Base-by-base conservation (phyloP, 2,888 invertebrate species). In the Dryobotodes eremita region DNA sequence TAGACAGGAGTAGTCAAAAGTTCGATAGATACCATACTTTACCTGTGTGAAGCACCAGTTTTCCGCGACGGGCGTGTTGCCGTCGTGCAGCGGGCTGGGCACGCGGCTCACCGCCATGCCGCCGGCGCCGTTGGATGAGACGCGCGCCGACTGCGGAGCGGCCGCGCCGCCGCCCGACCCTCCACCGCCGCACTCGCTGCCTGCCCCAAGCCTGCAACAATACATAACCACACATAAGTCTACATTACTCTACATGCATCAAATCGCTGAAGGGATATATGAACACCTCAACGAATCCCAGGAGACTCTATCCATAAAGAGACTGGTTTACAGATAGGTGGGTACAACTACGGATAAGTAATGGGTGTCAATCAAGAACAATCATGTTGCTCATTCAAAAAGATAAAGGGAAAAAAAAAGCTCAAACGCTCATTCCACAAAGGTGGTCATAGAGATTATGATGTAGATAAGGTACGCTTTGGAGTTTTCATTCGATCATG, bases 41-140 rank as follows among this genome's bases (percentile, higher is more conserved):
- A 99, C 99, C 98, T 99, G 99, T 95, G 99, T 99, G 96, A 99
- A 99, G 98, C 99, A 99, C 99, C 99, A 99, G 97, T 99, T 99
- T 97, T 99, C 99, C 85, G 99, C 99, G 91, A 99, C 99, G 93
- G 99, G 99, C 94, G 99, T 99, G 97, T 99, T 98, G 95, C 98
- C 98, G 98, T 99, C 99, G 97, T 98, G 98, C 94, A 99, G 98
- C 96, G 99, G 99, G 97, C 99, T 99, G 94, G 99, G 99, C 96
- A 99, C 99, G 94, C 99, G 98, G 97, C 99, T 99, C 97, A 99
- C 99, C 97, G 99, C 99, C 99, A 98, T 98, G 97, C 98, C 98
- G 98, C 98, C 98, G 97, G 98, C 98, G 97, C 97, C 97, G 97
- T 97, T 97, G 94, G 98, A 98, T 97, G 98, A 98, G 97, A 98